Base-by-base conservation (phyloP, 2,888 invertebrate genomes). In the Meloe dianella region DNA sequence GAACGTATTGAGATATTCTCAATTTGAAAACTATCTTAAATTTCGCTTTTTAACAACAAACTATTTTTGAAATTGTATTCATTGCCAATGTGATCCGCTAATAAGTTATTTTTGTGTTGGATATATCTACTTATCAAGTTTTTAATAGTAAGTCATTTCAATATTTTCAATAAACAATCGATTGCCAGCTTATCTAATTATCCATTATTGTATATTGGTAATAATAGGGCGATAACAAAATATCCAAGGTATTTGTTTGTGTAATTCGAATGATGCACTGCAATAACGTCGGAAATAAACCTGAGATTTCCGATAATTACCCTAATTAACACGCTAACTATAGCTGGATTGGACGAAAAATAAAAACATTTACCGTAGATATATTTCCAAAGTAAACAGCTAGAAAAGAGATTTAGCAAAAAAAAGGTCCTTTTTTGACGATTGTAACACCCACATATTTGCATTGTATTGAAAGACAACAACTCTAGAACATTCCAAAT, bases 391-490 rank as follows among this genome's bases (percentile, higher is more conserved):
- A 38, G 6, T 3, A 2, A n/a, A 38, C 6, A 38, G 2, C 14
- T 38, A 3, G 38, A 38, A 38, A 35, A 35, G 2, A 10, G 3
- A 35, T 35, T 41, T 0, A 17, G 6, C 3, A 41, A 20, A 47
- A 47, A 41, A 7, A 1, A 1, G n/a, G 24, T 14, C 1, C 12
- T 24, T 24, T 2, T 20, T 47, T 47, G 0, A 20, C 20, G 20
- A 47, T 20, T 47, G 14, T 20, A 24, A 14, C 4, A 24, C 24
- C 20, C 24, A n/a, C 17, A 62, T 62, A 60, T 68, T 68, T 65
- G 62, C 60, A 62, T 65, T 64, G 65, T 62, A 65, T 62, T 60
- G 47, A 54, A 64, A 63, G 63, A 68, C 65, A 67, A 67, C 60
- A 65, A 47, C 20, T 35, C 60, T 54, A 32, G 57, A 60, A 38